Evolutionary conservation across 2,113 vertebrate genomes (phyloP).

Genomic region (Tautogolabrus adspersus): DNA sequence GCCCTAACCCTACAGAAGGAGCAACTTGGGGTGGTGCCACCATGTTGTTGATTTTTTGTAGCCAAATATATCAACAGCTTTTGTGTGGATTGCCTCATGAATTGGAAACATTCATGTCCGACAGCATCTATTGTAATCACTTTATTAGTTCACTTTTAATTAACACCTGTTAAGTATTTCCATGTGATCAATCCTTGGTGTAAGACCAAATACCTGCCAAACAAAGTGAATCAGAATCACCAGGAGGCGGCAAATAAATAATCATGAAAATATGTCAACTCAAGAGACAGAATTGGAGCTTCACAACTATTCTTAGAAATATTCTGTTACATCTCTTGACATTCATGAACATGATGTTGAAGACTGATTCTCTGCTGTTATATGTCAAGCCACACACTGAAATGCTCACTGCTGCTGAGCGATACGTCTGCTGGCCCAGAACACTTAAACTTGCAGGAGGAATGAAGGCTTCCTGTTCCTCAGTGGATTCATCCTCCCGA

Average conservation of each 20-base stretch:
- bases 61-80: too few relatives aligned
- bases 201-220: too few relatives aligned
- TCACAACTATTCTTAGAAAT: background rate
- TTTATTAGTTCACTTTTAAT: too few relatives aligned
- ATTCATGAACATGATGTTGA: background rate
- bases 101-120: too few relatives aligned
- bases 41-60: too few relatives aligned
- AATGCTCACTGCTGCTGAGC: background rate
- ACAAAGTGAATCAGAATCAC: background rate
- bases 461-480: slow-evolving; percentile 1
- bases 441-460: slow-evolving; percentile 1
- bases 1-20: too few relatives aligned
- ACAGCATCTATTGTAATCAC: too few relatives aligned
- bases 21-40: too few relatives aligned
- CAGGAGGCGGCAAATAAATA: background rate
- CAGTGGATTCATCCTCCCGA: slow-evolving; percentile 9
- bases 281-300: background rate
- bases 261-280: background rate
- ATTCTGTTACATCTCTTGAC: background rate
- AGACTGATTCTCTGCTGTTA: background rate
- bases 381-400: background rate
- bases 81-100: too few relatives aligned
- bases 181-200: too few relatives aligned
- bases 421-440: slow-evolving; percentile 5
- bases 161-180: too few relatives aligned